Evolutionary conservation across 2,797 vertebrate species (phyloP).

Genomic region (Gallirallus australis): DNA sequence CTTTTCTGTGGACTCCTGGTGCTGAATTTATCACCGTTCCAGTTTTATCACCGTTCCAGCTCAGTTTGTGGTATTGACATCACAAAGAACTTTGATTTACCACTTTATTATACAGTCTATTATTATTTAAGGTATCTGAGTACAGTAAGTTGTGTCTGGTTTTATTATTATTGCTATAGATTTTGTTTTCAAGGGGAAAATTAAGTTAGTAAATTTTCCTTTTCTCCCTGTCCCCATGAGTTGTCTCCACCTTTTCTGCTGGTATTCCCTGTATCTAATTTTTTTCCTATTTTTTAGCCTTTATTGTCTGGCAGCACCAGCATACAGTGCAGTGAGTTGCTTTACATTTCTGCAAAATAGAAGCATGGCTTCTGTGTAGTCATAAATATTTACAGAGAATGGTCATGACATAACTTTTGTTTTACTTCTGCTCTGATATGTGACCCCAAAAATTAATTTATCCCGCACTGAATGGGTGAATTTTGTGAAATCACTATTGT

Average conservation of each 20-base stretch:
- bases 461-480: background rate
- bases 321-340: background rate
- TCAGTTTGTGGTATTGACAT: background rate
- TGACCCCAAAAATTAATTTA: background rate
- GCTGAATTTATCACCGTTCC: background rate
- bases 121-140: background rate
- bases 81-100: background rate
- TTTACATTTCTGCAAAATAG: background rate
- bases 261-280: background rate
- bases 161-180: background rate
- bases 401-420: background rate
- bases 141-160: background rate
- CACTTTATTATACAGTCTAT: background rate
- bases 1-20: background rate
- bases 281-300: background rate
- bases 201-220: background rate
- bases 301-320: background rate
- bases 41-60: background rate
- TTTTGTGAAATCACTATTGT: background rate
- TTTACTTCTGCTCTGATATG: background rate
- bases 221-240: background rate
- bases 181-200: background rate
- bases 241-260: background rate
- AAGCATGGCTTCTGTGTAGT: background rate
- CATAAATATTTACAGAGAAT: background rate